Conservation (phyloP, 2,797 vertebrate genomes). For the Melanotaenia pygmaea region DNA sequence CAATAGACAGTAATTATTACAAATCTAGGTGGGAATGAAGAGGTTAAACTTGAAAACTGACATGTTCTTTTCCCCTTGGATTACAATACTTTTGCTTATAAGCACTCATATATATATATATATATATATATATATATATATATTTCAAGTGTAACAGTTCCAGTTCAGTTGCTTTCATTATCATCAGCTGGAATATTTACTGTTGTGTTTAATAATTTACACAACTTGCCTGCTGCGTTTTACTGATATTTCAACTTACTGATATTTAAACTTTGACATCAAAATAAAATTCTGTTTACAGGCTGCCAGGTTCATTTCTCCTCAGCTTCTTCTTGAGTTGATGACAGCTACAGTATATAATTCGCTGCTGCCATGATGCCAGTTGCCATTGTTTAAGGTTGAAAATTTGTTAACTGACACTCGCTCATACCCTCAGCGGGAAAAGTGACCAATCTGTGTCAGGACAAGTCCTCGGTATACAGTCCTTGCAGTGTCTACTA, state of each 20-base stretch:
- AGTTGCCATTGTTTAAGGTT: slow-evolving; percentile 25
- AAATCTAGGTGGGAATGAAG: too few relatives aligned
- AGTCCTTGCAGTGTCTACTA: slow-evolving; percentile 40
- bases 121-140: too few relatives aligned
- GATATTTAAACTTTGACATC: slow-evolving; percentile 4
- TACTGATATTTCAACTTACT: not conserved
- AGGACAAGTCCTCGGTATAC: slow-evolving; percentile 46
- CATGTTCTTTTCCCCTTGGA: too few relatives aligned
- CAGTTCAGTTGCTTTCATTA: not conserved
- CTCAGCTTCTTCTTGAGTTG: slow-evolving; percentile 5
- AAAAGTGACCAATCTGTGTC: slow-evolving; percentile 47
- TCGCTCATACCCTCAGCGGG: slow-evolving; percentile 54
- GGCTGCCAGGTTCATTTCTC: slow-evolving; percentile 33
- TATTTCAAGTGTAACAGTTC: not conserved
- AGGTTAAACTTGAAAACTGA: too few relatives aligned
- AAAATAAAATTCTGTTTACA: slow-evolving; percentile 25
- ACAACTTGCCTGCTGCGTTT: not conserved
- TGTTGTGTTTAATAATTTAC: not conserved
- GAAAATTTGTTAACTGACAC: slow-evolving; percentile 56
- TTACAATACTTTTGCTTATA: too few relatives aligned
- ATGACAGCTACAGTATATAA: not conserved
- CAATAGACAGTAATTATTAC: too few relatives aligned
- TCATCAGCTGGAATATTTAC: not conserved
- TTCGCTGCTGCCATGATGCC: slow-evolving; percentile 27
- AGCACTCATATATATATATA: too few relatives aligned